A percentile compares a stretch with the other conserved stretches of the same genome.
These are phyloP conservation scores for Callyntrura sp. DNA, from an alignment of 2,888 invertebrate species.

Conservation along the genomic window DNA sequence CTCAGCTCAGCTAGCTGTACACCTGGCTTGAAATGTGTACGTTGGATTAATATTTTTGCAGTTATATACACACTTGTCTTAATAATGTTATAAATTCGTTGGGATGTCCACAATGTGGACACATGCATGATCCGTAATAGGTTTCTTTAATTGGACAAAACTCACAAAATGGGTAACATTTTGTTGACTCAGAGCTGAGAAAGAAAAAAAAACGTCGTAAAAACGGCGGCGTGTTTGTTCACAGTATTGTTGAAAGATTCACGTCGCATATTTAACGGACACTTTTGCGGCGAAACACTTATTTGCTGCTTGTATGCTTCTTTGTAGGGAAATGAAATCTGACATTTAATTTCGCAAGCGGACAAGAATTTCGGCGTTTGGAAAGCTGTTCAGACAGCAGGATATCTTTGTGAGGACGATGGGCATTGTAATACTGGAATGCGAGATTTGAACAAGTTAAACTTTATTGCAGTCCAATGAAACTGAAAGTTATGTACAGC, in stretches of 20 bases:
- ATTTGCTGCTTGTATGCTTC: neutral
- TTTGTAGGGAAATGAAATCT: neutral
- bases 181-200: neutral
- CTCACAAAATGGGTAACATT: neutral
- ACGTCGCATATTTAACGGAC: conserved; percentile 61
- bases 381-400: conserved; percentile 55
- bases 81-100: too few species aligned
- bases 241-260: conserved; percentile 55
- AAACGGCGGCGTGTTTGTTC: conserved; percentile 54
- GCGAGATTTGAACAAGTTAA: neutral
- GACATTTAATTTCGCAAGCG: conserved; percentile 57
- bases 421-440: neutral
- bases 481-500: conserved; percentile 32
- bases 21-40: too few species aligned
- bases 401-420: conserved; percentile 47
- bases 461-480: conserved; percentile 13
- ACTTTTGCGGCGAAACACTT: conserved; percentile 34
- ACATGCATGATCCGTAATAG: too few species aligned
- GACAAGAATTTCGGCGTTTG: conserved; percentile 55
- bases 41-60: too few species aligned
- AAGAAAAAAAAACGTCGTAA: conserved; percentile 35
- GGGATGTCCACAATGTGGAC: too few species aligned
- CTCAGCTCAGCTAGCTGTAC: too few species aligned
- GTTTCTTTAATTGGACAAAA: too few species aligned
- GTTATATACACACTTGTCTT: too few species aligned